Base-by-base conservation (phyloP, 1,140 invertebrate genomes). In the Apis mellifera region DNA sequence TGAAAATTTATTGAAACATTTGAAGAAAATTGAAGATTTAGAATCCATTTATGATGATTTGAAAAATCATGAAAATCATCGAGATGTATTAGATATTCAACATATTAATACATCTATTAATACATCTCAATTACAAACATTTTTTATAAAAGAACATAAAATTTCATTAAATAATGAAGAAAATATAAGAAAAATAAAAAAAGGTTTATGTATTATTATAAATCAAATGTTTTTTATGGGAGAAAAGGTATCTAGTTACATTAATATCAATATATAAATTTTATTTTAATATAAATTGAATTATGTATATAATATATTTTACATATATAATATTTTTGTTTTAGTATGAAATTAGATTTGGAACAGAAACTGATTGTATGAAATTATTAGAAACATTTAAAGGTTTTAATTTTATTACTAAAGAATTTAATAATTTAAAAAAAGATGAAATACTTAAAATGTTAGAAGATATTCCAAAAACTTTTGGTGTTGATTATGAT, bases 131-230 rank as follows among this genome's bases (percentile, higher is more conserved):
- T 26, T 59, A 19, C 48, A 55, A 54, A 23, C 4, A 1, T 82
- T 65, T 23, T 71, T 59, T 2, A n/a, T 19, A 17, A 64, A 9
- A 23, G n/a, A 64, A 26, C 19, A 8, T 2, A n/a, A 50, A 26
- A 3, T n/a, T 9, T 9, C 32, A 1, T 19, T 8, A 32, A n/a
- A 42, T 55, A 2, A 48, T 54, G 17, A 11, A 57, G 4, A 62
- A 19, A 19, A 72, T 19, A 26, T 57, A n/a, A 74, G 65, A 52
- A 80, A 60, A 11, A 23, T 89, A 26, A 81, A 90, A 21, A 90
- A 42, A 42, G 90, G 90, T 48, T 65, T 89, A 13, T 89, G 85
- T 50, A 60, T 91, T 26, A 89, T 91, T 57, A 89, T 91, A 66
- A 91, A 89, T 83, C 82, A 91, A 73, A 90, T 77, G 54, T 60